Base-by-base conservation (phyloP, 1,140 invertebrate genomes). In the Magallana angulata region DNA sequence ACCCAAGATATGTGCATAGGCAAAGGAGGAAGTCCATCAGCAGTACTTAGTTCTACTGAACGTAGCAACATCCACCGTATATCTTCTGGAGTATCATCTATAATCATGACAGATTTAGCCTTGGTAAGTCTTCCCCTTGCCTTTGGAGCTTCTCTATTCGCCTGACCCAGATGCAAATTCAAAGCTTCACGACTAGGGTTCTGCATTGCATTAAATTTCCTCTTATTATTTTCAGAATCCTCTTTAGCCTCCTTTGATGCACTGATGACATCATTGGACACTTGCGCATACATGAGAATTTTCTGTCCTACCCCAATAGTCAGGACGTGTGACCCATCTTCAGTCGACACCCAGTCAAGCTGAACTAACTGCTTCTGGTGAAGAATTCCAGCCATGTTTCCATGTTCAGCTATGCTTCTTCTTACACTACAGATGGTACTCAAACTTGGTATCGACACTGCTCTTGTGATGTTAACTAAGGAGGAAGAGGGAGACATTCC, bases 1-100 rank as follows among this genome's bases (percentile, higher is more conserved):
- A 99, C 98, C 99, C 99, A 99, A 0, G 98, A 99, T 89, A 99
- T 97, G 93, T 99, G 98, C 97, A 99, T 99, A 0, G 99, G 99
- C 16, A 99, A 94, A 0, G 99, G 98, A 57, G 98, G 98, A 64
- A 99, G 94, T 0, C 98, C 98, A 94, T 99, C 99, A 0, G 98
- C 99, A 0, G 99, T 99, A 85, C 97, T 97, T 8, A 99, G 93
- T 90, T 98, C 97, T 36, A 99, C 98, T 88, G 97, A 97, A 7
- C 98, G 95, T 16, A 99, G 95, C 92, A 98, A 98, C 98, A 99
- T 99, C 99, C 98, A 99, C 81, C 97, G 96, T 85, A 94, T 91
- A 76, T 92, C 92, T 76, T 93, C 92, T 24, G 93, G 90, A 24
- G 89, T 89, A 58, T 92, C 92, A 24, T 93, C 92, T 16, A 92